Evolutionary conservation across 2,113 vertebrate species (phyloP).

Genomic region (Chaenocephalus aceratus): DNA sequence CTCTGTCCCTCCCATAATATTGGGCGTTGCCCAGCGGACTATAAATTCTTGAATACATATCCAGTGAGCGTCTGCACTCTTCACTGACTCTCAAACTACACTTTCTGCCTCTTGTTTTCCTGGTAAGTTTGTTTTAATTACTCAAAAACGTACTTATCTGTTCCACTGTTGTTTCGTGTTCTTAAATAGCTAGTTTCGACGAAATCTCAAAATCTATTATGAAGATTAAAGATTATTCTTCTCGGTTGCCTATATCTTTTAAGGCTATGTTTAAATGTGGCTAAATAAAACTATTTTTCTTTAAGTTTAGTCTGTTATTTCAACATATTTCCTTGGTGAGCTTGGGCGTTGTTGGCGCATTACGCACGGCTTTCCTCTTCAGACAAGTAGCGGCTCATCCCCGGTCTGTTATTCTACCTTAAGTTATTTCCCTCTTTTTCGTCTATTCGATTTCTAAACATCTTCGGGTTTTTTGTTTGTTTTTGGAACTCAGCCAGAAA

Average conservation of each 20-base stretch:
- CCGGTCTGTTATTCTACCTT: not conserved
- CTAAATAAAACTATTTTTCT: not conserved
- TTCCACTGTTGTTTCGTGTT: not conserved
- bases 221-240: not conserved
- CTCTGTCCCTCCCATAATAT: constrained; percentile 19
- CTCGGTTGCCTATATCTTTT: not conserved
- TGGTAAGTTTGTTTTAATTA: constrained; percentile 27
- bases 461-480: not conserved
- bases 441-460: not conserved
- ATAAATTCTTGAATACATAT: constrained; percentile 53
- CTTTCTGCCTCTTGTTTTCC: not conserved
- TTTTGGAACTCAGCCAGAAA: not conserved
- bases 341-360: constrained; percentile 3
- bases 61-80: not conserved
- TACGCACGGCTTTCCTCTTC: not conserved
- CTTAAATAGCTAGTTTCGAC: not conserved
- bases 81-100: not conserved
- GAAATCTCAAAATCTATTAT: not conserved
- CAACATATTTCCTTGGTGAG: not conserved
- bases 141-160: not conserved
- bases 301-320: not conserved
- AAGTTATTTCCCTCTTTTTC: not conserved
- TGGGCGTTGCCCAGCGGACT: constrained; percentile 62
- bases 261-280: too few species aligned
- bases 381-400: not conserved